Percentiles rank a stretch among this genome's conserved stretches.
Conservation (phyloP, 2,113 vertebrate species). For the Isichthys henryi region DNA sequence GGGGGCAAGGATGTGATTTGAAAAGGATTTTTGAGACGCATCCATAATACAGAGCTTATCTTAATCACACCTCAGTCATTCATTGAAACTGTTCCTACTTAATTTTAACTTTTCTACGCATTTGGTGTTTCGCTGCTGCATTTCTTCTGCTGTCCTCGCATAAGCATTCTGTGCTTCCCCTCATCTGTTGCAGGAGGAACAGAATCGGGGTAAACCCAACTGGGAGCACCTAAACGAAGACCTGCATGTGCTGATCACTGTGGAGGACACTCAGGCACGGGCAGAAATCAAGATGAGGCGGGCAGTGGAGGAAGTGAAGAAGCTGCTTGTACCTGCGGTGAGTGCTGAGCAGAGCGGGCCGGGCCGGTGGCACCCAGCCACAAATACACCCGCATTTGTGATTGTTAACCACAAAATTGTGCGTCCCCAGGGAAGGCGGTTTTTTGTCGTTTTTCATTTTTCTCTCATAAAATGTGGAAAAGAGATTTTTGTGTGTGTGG, state of each 20-base stretch:
- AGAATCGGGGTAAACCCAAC: conserved; percentile 75
- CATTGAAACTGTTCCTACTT: not conserved
- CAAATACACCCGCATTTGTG: not conserved
- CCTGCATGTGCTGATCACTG: conserved; percentile 70
- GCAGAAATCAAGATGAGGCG: conserved; percentile 72
- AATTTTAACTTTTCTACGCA: not conserved
- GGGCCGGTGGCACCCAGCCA: not conserved
- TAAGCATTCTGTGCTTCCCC: not conserved
- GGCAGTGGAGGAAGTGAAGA: conserved; percentile 72
- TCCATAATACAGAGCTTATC: not conserved
- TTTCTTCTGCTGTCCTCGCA: not conserved
- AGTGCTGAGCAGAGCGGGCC: conserved; percentile 35
- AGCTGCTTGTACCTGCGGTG: conserved; percentile 73
- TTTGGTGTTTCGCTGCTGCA: not conserved
- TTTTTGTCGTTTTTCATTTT: not conserved
- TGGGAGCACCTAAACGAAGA: conserved; percentile 76
- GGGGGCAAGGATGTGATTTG: not conserved
- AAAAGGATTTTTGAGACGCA: not conserved
- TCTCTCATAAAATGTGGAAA: not conserved
- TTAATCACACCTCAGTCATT: not conserved
- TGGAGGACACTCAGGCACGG: conserved; percentile 69
- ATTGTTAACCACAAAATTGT: not conserved
- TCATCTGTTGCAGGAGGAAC: conserved; percentile 59
- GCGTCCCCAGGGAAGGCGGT: not conserved
- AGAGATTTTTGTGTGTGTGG: not conserved